Base-by-base conservation (phyloP, 2,113 vertebrate species). In the Paramormyrops kingsleyae region DNA sequence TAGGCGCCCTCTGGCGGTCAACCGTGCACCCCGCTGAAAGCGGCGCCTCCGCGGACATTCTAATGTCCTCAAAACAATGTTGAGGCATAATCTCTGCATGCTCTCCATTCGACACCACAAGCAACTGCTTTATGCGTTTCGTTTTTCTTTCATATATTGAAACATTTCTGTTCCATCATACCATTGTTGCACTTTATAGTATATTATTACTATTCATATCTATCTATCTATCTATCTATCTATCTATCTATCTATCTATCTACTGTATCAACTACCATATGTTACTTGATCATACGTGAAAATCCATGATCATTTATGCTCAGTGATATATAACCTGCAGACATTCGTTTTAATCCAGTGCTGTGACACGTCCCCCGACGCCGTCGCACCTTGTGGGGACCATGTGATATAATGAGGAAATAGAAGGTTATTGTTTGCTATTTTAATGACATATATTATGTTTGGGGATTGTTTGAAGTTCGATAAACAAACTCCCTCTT, bases 381-480 rank as follows among this genome's bases (percentile, higher is more conserved):
- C 83, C 24, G 17, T 8, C 85, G n/a, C 31, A 77, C 83, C 35
- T 89, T 1, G 35, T 24, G 91, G 86, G 91, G 90, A 93, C 93
- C 84, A 90, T 93, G 93, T 90, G 91, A 89, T 93, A 93, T 92
- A 92, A 89, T 27, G 24, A 91, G 94, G 93, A 95, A 94, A 92
- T 94, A 92, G 94, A 94, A 94, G 92, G 94, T 31, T 88, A 87
- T 90, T 94, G 94, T 95, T 94, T 96, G 94, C 90, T 94, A 24
- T 95, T 95, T 93, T 90, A 92, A 50, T 93, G 59, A 89, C 91
- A 92, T 92, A 66, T 90, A 80, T 83, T 87, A 91, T 94, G 92
- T 93, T 95, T 95, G 92, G 94, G 93, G 93, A 90, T 92, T 94
- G 94, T 95, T 95, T 95, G 94, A 94, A 94, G 94, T 93, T 92